A percentile compares a stretch with the other conserved stretches of the same genome.
phyloP scores from a whole-genome alignment of 1,140 invertebrate species.

The Brachionus asplanchnoidis region DNA sequence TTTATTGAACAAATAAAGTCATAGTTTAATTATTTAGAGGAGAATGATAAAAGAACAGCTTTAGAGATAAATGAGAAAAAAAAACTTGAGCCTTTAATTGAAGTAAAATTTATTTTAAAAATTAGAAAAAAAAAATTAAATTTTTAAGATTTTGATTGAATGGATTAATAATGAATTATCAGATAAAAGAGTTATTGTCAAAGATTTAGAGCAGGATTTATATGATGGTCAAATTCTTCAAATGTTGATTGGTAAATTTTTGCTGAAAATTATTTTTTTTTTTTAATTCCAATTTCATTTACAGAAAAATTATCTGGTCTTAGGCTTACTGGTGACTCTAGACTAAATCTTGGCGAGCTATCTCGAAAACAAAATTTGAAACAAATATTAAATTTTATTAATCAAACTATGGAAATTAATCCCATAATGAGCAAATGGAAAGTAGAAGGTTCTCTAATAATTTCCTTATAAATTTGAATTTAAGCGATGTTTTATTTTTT shows the following conservation, averaged over 20 bases:
- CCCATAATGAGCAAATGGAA: conserved; percentile 11
- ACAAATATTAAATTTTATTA: conserved; percentile 10
- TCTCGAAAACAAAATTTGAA: conserved; percentile 34
- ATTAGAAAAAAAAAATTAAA: not conserved
- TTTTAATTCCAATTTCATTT: not conserved
- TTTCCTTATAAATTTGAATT: not conserved
- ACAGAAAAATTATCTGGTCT: conserved; percentile 15
- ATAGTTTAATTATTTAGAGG: conserved; percentile 63
- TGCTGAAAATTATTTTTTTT: no score
- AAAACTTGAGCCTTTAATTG: conserved; percentile 61
- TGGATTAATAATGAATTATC: conserved; percentile 99
- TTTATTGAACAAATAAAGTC: not conserved
- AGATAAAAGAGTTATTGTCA: conserved; percentile 90
- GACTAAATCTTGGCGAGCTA: not conserved
- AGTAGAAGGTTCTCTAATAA: not conserved
- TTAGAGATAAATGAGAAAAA: conserved; percentile 80
- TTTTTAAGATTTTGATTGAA: conserved; percentile 72
- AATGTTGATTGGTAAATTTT: conserved; percentile 72
- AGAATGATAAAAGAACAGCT: conserved; percentile 92
- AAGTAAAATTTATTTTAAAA: not conserved
- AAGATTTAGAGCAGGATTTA: conserved; percentile 90
- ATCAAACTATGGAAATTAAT: not conserved
- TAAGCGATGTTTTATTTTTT: conserved; percentile 2
- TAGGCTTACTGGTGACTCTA: not conserved
- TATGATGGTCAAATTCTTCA: conserved; percentile 97